Conservation (phyloP, 1,140 invertebrate species). For the Cyphomyrmex costatus region DNA sequence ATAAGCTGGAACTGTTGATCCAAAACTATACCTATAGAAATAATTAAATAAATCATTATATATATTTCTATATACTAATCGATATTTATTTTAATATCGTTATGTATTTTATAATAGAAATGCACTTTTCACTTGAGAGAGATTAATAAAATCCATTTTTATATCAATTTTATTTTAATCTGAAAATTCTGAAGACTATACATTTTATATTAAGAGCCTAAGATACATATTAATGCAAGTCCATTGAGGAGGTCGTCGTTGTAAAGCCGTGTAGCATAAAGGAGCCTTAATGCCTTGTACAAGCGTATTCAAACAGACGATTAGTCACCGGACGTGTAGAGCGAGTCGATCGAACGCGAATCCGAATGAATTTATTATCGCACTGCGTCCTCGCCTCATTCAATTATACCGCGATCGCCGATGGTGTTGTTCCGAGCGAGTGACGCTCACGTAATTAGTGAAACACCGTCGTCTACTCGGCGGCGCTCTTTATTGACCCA, state of each 20-base stretch:
- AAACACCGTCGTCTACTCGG: conserved; percentile 55
- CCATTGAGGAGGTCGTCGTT: too few relatives aligned
- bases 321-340: conserved; percentile 40
- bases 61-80: neutral
- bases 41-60: neutral
- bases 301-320: conserved; percentile 35
- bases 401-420: conserved; percentile 59
- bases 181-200: neutral
- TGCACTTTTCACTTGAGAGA: neutral
- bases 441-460: conserved; percentile 62
- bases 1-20: too few relatives aligned
- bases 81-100: conserved; percentile 20
- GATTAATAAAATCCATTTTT: conserved; percentile 3
- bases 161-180: neutral
- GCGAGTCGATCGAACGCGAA: conserved; percentile 39
- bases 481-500: conserved; percentile 75
- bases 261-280: neutral
- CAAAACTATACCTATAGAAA: neutral
- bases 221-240: neutral
- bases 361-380: conserved; percentile 61
- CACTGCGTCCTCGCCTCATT: conserved; percentile 41
- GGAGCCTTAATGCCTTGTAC: conserved; percentile 5
- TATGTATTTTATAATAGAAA: neutral
- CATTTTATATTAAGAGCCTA: neutral
- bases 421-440: conserved; percentile 47